These are phyloP conservation scores for Coelopa pilipes DNA, from an alignment of 2,888 invertebrate species.

Conservation along the genomic window DNA sequence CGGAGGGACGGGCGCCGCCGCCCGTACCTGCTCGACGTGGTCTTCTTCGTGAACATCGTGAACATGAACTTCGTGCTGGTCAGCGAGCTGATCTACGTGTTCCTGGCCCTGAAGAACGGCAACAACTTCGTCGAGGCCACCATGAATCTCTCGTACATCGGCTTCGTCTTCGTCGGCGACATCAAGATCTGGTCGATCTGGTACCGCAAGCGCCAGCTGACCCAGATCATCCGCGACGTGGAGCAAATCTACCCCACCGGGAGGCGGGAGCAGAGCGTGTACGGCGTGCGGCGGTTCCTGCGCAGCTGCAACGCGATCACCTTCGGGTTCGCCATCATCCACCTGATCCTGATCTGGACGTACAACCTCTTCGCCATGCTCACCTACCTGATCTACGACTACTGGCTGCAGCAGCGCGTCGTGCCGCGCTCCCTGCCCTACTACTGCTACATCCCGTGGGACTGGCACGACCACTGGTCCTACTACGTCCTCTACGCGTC, in stretches of 20 bases:
- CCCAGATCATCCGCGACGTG: constrained; percentile 50
- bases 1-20: constrained; percentile 25
- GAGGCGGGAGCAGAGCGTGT: constrained; percentile 43
- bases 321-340: constrained; percentile 52
- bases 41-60: constrained; percentile 48
- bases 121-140: constrained; percentile 59
- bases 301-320: constrained; percentile 47
- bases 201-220: constrained; percentile 48
- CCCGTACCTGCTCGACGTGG: constrained; percentile 34
- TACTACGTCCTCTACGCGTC: constrained; percentile 54
- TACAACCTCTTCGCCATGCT: constrained; percentile 57
- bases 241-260: constrained; percentile 52
- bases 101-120: constrained; percentile 49
- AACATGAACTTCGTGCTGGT: constrained; percentile 54
- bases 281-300: constrained; percentile 41
- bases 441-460: constrained; percentile 55
- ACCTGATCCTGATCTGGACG: constrained; percentile 55
- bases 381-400: constrained; percentile 52
- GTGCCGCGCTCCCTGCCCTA: constrained; percentile 54
- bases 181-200: constrained; percentile 57
- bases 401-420: constrained; percentile 45
- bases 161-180: constrained; percentile 53
- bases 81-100: constrained; percentile 54
- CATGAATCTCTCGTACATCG: constrained; percentile 55
- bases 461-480: constrained; percentile 51